A percentile compares a stretch with the other conserved stretches of the same genome.
Conservation (phyloP, 2,113 vertebrate genomes). For the Atherinomorus stipes region DNA sequence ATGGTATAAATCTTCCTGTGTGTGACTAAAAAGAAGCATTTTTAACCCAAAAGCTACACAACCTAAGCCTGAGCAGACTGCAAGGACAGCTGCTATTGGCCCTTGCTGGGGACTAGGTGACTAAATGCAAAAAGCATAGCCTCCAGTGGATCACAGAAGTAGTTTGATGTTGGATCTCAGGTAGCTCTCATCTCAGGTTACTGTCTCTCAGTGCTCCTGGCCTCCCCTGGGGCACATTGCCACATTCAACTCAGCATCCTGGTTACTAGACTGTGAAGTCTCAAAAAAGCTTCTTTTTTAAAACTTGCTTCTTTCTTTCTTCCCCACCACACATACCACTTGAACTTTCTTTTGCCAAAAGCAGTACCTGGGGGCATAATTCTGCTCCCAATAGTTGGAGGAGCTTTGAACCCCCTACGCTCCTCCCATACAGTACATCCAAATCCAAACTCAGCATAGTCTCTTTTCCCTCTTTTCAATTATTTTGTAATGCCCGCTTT, state of each 20-base stretch:
- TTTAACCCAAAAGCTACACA: background rate
- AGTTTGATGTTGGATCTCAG: slow-evolving; percentile 66
- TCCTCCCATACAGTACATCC: slow-evolving; percentile 39
- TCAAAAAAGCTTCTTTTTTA: slow-evolving; percentile 44
- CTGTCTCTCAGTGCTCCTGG: slow-evolving; percentile 60
- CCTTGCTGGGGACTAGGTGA: slow-evolving; percentile 37
- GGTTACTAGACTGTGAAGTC: slow-evolving; percentile 59
- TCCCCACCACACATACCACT: slow-evolving; percentile 66
- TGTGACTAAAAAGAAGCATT: slow-evolving; percentile 13
- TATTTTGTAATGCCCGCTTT: slow-evolving; percentile 51
- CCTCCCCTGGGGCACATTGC: slow-evolving; percentile 63
- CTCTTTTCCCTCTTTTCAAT: slow-evolving; percentile 26
- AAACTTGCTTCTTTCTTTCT: slow-evolving; percentile 44
- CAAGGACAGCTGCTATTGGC: background rate
- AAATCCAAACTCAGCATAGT: slow-evolving; percentile 15
- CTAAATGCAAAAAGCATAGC: slow-evolving; percentile 21
- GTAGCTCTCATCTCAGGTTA: slow-evolving; percentile 71
- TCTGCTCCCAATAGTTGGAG: slow-evolving; percentile 57
- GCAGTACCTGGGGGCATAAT: slow-evolving; percentile 73
- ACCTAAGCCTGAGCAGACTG: background rate
- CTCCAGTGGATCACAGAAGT: slow-evolving; percentile 59
- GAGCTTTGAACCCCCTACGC: slow-evolving; percentile 54
- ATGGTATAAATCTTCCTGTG: slow-evolving; percentile 7
- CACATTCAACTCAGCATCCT: slow-evolving; percentile 66
- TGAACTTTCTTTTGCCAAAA: slow-evolving; percentile 76